Conservation (phyloP, 2,113 vertebrate genomes). For the Alouatta palliata region DNA sequence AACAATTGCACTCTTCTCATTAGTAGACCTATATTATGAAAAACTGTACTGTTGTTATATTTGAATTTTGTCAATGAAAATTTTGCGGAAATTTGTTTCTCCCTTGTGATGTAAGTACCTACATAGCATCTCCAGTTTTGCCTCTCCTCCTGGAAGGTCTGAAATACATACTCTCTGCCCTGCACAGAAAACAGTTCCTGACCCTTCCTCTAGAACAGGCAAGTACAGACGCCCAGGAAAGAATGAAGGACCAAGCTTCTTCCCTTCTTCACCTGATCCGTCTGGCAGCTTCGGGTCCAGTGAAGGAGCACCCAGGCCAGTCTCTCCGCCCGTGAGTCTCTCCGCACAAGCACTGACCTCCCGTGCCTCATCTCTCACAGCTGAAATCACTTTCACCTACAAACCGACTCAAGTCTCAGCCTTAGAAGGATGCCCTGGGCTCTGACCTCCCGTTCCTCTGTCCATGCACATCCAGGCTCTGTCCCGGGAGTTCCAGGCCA, state of each 20-base stretch:
- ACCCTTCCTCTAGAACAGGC: neutral
- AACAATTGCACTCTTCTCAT: neutral
- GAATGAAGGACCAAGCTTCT: neutral
- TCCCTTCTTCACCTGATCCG: neutral
- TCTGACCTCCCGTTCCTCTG: neutral
- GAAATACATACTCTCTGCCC: neutral
- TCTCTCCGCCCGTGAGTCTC: neutral
- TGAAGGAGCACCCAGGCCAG: no score
- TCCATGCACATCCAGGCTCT: neutral
- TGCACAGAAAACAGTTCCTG: neutral
- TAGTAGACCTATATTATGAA: neutral
- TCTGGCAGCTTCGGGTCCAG: neutral
- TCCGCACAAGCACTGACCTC: neutral
- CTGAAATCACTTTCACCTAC: neutral
- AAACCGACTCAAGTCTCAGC: neutral
- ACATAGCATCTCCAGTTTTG: neutral
- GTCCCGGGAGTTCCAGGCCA: neutral
- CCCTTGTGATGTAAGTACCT: neutral
- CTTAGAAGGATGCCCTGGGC: neutral
- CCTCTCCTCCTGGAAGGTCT: neutral
- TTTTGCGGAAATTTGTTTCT: neutral
- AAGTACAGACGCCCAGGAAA: neutral
- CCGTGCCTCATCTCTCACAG: neutral
- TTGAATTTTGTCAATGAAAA: neutral
- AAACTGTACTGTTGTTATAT: neutral